phyloP scores from a whole-genome alignment of 2,113 vertebrate genomes.

The Heptranchias perlo region DNA sequence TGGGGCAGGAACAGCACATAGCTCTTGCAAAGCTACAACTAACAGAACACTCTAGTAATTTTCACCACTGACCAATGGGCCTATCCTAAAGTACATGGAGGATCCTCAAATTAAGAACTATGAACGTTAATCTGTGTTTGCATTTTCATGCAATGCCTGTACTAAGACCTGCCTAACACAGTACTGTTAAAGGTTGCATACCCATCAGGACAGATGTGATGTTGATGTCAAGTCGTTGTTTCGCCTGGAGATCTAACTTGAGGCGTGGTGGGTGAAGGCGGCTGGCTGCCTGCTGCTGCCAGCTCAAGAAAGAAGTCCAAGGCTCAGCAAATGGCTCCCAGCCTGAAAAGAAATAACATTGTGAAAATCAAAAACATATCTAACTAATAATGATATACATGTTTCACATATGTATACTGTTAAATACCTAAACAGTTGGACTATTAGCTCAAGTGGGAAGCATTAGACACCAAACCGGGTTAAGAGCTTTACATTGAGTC shows the following conservation, averaged over 20 bases:
- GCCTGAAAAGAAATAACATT: constrained; percentile 58
- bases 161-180: neutral
- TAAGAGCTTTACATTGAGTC: constrained; percentile 12
- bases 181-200: constrained; percentile 44
- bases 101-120: constrained; percentile 3
- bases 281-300: constrained; percentile 81
- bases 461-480: neutral
- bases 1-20: neutral
- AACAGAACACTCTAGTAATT: neutral
- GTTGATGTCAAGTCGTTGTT: constrained; percentile 82
- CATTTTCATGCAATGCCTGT: neutral
- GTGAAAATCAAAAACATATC: constrained; percentile 35
- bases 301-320: constrained; percentile 79
- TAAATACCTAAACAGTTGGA: constrained; percentile 1
- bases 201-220: constrained; percentile 86
- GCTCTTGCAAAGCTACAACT: neutral
- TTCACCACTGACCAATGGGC: neutral
- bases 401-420: neutral
- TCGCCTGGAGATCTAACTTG: constrained; percentile 76
- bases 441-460: constrained; percentile 12
- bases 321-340: constrained; percentile 96
- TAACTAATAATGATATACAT: constrained; percentile 16
- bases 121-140: too few species aligned
- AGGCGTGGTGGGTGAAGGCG: constrained; percentile 87
- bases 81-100: neutral